Evolutionary conservation across 2,888 invertebrate species (phyloP).

Genomic region (Halictus quadricinctus): DNA sequence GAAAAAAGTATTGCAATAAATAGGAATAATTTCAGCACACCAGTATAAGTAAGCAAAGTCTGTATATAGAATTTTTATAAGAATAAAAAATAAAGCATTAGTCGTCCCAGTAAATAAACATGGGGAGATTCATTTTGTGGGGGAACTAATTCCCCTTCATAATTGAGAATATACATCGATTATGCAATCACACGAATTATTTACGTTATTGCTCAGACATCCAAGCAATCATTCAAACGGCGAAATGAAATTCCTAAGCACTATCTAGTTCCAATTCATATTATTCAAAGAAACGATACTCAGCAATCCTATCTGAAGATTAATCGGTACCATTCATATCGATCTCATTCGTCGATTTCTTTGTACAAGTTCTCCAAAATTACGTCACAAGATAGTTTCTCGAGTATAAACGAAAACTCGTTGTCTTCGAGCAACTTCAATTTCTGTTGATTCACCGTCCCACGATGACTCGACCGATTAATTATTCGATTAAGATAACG

Average conservation of each 20-base stretch:
- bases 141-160: neutral
- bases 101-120: neutral
- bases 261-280: neutral
- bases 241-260: neutral
- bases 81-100: no score
- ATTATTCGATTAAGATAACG: slow-evolving; percentile 48
- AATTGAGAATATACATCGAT: neutral
- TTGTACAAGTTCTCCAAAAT: neutral
- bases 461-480: slow-evolving; percentile 57
- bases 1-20: neutral
- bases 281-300: neutral
- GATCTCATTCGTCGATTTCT: neutral
- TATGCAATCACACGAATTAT: neutral
- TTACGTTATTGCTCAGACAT: neutral
- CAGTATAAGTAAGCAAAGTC: no score
- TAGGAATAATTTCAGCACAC: neutral
- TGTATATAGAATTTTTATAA: no score
- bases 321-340: neutral
- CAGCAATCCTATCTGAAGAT: neutral
- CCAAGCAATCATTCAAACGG: neutral
- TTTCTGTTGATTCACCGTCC: slow-evolving; percentile 16
- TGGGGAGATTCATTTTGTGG: neutral
- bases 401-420: neutral
- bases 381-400: neutral
- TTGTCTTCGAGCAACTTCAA: neutral